Evolutionary conservation across 2,113 vertebrate species (phyloP).

Genomic region (Notarius quadriscutis): DNA sequence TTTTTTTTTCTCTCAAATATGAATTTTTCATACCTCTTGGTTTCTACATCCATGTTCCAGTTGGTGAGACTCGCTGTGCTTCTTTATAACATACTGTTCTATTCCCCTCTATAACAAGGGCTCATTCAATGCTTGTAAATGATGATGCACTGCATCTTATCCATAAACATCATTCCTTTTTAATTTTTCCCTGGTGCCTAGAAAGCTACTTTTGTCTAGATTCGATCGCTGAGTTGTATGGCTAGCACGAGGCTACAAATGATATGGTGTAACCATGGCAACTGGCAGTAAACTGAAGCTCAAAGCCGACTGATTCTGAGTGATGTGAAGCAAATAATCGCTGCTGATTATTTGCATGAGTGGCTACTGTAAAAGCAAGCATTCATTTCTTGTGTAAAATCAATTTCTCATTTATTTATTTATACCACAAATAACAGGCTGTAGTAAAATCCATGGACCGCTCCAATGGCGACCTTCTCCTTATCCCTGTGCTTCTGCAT

Average conservation of each 20-base stretch:
- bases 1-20: no score
- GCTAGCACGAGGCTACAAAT: not conserved
- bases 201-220: not conserved
- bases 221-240: not conserved
- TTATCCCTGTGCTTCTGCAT: not conserved
- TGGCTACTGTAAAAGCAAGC: not conserved
- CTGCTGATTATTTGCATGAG: not conserved
- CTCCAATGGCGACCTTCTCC: not conserved
- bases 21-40: not conserved
- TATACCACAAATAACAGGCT: not conserved
- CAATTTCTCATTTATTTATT: not conserved
- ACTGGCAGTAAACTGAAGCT: not conserved
- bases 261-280: not conserved
- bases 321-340: not conserved
- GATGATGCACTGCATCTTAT: not conserved
- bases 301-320: not conserved
- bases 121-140: not conserved
- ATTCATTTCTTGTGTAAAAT: not conserved
- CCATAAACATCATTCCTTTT: not conserved
- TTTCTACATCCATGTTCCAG: not conserved
- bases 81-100: not conserved
- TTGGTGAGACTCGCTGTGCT: not conserved
- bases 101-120: no score
- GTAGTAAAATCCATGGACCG: not conserved
- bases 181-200: not conserved